These are phyloP conservation scores for Sceliomorpha sp. DNA, from an alignment of 2,888 invertebrate genomes.

Conservation along the genomic window DNA sequence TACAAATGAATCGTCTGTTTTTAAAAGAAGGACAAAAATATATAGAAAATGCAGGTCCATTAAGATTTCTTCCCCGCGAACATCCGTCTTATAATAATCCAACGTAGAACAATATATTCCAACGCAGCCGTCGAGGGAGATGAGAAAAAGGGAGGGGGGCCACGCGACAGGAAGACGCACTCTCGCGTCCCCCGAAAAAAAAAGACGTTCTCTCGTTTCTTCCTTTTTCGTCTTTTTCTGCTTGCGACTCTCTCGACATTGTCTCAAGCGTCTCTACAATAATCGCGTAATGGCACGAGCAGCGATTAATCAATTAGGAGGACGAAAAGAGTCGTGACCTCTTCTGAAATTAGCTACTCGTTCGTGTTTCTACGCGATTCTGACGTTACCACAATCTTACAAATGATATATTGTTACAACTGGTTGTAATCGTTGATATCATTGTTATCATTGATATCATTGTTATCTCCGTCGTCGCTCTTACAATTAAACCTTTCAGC, in stretches of 20 bases:
- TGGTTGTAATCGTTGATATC: no score
- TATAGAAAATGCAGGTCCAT: no score
- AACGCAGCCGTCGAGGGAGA: no score
- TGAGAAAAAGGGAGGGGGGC: slow-evolving; percentile 74
- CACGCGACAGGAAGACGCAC: slow-evolving; percentile 79
- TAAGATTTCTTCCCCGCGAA: no score
- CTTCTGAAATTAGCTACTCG: slow-evolving; percentile 47
- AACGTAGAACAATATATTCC: no score
- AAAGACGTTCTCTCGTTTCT: slow-evolving; percentile 39
- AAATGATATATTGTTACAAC: slow-evolving; percentile 11
- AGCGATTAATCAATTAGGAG: slow-evolving; percentile 73
- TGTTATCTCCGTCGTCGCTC: no score
- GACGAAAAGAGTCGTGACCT: slow-evolving; percentile 57
- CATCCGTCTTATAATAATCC: slow-evolving; percentile 78
- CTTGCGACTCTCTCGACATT: slow-evolving; percentile 29
- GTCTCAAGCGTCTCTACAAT: slow-evolving; percentile 56
- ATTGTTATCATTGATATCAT: no score
- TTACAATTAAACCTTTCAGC: no score
- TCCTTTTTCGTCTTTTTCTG: slow-evolving; percentile 35
- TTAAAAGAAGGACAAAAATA: no score
- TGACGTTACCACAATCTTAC: slow-evolving; percentile 14
- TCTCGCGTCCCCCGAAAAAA: slow-evolving; percentile 55
- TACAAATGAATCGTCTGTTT: no score
- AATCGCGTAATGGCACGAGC: slow-evolving; percentile 69
- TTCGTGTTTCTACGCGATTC: slow-evolving; percentile 17